A percentile compares a stretch with the other conserved stretches of the same genome.
Conservation (phyloP, 2,113 vertebrate genomes). For the Psittacula cyanocephala region DNA sequence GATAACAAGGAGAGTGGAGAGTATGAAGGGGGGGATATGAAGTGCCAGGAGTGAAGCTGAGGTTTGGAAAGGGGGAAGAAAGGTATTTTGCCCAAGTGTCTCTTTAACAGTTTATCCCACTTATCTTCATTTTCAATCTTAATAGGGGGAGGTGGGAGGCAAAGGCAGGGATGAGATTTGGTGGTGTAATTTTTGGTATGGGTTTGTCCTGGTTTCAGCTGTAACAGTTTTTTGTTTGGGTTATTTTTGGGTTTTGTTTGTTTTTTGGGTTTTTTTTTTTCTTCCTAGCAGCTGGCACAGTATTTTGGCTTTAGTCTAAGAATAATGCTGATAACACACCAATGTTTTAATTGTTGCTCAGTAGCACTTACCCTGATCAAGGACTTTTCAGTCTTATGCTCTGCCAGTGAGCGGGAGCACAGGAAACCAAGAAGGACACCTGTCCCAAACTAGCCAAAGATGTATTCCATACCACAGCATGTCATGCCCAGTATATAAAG, state of each 20-base stretch:
- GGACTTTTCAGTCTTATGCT: neutral
- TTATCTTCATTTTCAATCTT: neutral
- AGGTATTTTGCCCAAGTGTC: neutral
- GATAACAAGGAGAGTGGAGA: neutral
- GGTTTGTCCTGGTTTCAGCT: neutral
- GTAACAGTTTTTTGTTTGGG: neutral
- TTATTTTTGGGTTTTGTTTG: no score
- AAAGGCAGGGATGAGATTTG: neutral
- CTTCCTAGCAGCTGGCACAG: neutral
- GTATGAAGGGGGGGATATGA: neutral
- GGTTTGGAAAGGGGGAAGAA: neutral
- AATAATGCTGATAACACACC: neutral
- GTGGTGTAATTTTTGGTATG: neutral
- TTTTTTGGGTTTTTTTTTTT: neutral
- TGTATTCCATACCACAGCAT: neutral
- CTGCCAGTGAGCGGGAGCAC: neutral
- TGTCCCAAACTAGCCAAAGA: neutral
- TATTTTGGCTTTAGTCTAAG: neutral
- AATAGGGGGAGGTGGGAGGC: fast-evolving
- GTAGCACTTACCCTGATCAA: neutral
- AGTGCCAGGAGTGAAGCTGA: neutral
- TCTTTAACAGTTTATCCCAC: neutral
- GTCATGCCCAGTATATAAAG: neutral
- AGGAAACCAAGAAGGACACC: neutral
- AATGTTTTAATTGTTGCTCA: neutral